Conservation (phyloP, 2,888 invertebrate genomes). For the Fragum sueziense region DNA sequence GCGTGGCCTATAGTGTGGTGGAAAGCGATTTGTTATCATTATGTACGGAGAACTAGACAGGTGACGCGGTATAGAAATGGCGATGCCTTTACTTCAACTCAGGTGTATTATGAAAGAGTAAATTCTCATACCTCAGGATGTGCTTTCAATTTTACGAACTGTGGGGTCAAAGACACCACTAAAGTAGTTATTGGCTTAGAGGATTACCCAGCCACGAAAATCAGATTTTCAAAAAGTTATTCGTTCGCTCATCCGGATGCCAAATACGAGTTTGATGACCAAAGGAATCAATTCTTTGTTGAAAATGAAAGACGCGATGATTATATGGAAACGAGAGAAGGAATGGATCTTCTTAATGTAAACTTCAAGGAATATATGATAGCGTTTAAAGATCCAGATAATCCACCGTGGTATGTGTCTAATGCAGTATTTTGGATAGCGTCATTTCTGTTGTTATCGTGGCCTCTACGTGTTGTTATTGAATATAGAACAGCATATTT, state of each 20-base stretch:
- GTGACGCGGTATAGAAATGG: slow-evolving; percentile 91
- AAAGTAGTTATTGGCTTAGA: slow-evolving; percentile 87
- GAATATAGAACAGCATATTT: slow-evolving; percentile 92
- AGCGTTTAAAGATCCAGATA: slow-evolving; percentile 83
- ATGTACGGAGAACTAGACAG: slow-evolving; percentile 89
- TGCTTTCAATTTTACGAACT: slow-evolving; percentile 90
- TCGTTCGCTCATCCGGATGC: slow-evolving; percentile 91
- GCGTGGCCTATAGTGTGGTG: slow-evolving; percentile 92
- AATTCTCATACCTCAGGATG: slow-evolving; percentile 91
- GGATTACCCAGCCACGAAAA: slow-evolving; percentile 89
- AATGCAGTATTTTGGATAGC: slow-evolving; percentile 89
- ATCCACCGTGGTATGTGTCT: slow-evolving; percentile 84
- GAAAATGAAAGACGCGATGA: slow-evolving; percentile 92
- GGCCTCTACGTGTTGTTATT: slow-evolving; percentile 90
- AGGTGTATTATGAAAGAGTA: slow-evolving; percentile 92
- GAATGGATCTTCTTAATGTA: slow-evolving; percentile 88
- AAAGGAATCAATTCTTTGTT: slow-evolving; percentile 89
- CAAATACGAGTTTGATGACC: slow-evolving; percentile 91
- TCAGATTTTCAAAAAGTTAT: slow-evolving; percentile 90
- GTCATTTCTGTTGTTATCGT: slow-evolving; percentile 89
- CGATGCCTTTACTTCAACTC: slow-evolving; percentile 91
- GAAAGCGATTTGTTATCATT: slow-evolving; percentile 93
- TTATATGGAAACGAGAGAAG: slow-evolving; percentile 92
- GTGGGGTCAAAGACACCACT: slow-evolving; percentile 88
- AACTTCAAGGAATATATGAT: slow-evolving; percentile 83